phyloP scores from a whole-genome alignment of 2,797 vertebrate species.

The Danio kyathit region DNA sequence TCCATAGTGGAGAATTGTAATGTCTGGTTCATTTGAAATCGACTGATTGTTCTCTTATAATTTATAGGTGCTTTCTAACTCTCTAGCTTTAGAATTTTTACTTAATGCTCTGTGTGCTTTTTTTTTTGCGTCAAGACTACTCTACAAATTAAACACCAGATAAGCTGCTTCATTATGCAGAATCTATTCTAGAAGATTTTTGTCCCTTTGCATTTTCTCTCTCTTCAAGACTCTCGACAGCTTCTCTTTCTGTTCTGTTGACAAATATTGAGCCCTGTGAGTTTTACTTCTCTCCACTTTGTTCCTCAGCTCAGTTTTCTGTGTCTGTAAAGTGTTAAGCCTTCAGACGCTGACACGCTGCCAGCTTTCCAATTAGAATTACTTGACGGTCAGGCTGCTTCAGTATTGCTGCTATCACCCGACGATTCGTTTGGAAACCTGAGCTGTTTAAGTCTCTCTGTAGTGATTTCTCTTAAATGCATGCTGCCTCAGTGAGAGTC shows the following conservation, averaged over 20 bases:
- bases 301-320: slow-evolving; percentile 16
- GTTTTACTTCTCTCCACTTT: slow-evolving; percentile 15
- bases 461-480: slow-evolving; percentile 1
- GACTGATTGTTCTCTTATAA: background rate
- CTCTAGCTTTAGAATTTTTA: background rate
- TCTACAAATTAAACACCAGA: slow-evolving; percentile 22
- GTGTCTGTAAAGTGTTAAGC: slow-evolving; percentile 19
- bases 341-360: slow-evolving; percentile 42
- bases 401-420: background rate
- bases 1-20: too few species aligned
- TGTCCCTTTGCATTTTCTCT: background rate
- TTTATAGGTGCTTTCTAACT: background rate
- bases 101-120: slow-evolving; percentile 16
- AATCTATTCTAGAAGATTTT: slow-evolving; percentile 1
- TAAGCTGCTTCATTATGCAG: slow-evolving; percentile 21
- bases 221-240: background rate
- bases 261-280: slow-evolving; percentile 19
- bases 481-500: background rate
- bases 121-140: background rate
- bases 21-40: background rate
- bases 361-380: slow-evolving; percentile 46
- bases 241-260: slow-evolving; percentile 18
- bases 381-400: slow-evolving; percentile 1
- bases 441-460: slow-evolving; percentile 36
- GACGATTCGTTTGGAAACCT: background rate